phyloP scores from a whole-genome alignment of 2,888 invertebrate species.

The Ectemnius cavifrons region DNA sequence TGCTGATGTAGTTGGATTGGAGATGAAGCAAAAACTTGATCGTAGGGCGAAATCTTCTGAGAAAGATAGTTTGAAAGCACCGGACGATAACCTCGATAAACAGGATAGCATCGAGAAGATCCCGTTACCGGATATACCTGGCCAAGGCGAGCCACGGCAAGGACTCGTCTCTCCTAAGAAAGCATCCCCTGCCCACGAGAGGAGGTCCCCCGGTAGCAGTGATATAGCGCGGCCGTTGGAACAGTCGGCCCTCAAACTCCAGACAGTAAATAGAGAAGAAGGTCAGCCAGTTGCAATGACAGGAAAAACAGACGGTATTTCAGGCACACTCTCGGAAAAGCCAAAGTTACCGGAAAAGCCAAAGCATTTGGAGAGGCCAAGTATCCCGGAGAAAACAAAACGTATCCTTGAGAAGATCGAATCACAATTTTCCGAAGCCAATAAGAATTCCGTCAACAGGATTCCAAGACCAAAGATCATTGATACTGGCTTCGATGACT shows the following conservation, averaged over 20 bases:
- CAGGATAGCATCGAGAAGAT: constrained; percentile 76
- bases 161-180: too few species aligned
- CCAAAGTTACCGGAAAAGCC: constrained; percentile 58
- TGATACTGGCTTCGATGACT: constrained; percentile 75
- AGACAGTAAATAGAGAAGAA: background rate
- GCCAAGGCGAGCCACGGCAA: constrained; percentile 18
- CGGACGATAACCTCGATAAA: constrained; percentile 71
- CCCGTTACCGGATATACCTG: constrained; percentile 73
- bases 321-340: constrained; percentile 44
- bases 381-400: constrained; percentile 76
- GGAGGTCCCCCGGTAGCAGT: background rate
- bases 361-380: constrained; percentile 70
- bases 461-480: constrained; percentile 72
- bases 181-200: too few species aligned
- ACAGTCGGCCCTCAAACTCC: background rate
- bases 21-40: constrained; percentile 71
- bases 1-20: constrained; percentile 71
- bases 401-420: constrained; percentile 75
- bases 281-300: background rate
- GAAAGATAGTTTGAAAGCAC: constrained; percentile 66
- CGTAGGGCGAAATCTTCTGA: constrained; percentile 63
- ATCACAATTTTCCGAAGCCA: constrained; percentile 71
- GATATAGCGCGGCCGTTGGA: background rate
- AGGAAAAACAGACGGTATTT: background rate
- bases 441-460: constrained; percentile 66